Conservation (phyloP, 2,888 invertebrate genomes). For the Gryllus longicercus region DNA sequence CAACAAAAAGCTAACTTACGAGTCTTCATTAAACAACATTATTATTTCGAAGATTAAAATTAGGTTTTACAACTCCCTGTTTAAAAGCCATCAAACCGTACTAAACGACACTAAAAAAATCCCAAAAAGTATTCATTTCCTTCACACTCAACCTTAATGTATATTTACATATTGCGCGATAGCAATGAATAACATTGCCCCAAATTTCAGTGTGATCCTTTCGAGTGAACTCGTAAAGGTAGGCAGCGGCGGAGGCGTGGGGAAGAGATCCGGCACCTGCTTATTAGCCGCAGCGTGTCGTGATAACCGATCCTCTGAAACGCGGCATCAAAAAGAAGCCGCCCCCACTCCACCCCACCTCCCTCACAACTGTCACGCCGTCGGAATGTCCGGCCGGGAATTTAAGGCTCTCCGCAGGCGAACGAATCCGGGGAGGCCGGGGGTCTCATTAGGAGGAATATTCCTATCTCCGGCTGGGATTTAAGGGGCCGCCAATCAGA, state of each 20-base stretch:
- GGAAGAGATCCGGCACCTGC: background rate
- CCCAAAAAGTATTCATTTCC: too few species aligned
- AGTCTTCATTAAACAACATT: too few species aligned
- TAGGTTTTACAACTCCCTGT: background rate
- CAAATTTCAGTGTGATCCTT: too few species aligned
- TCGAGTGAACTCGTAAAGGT: too few species aligned
- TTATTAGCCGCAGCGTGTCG: background rate
- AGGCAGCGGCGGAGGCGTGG: too few species aligned
- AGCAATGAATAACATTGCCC: too few species aligned
- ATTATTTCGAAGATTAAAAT: too few species aligned
- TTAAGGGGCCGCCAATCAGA: background rate
- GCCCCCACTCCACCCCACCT: too few species aligned
- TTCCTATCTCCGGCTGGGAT: background rate
- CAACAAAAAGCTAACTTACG: too few species aligned
- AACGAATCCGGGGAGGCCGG: background rate
- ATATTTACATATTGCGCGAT: too few species aligned
- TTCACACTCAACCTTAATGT: too few species aligned
- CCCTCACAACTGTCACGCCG: background rate
- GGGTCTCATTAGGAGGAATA: background rate
- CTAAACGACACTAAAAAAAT: background rate
- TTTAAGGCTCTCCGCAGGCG: background rate
- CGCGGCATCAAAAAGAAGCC: background rate
- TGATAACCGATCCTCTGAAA: background rate
- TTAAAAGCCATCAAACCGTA: background rate
- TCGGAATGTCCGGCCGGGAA: background rate